Evolutionary conservation across 2,888 invertebrate genomes (phyloP), one percentile per base, ranked within the genome.

Genomic region (Hirtodrosophila trivittata): DNA sequence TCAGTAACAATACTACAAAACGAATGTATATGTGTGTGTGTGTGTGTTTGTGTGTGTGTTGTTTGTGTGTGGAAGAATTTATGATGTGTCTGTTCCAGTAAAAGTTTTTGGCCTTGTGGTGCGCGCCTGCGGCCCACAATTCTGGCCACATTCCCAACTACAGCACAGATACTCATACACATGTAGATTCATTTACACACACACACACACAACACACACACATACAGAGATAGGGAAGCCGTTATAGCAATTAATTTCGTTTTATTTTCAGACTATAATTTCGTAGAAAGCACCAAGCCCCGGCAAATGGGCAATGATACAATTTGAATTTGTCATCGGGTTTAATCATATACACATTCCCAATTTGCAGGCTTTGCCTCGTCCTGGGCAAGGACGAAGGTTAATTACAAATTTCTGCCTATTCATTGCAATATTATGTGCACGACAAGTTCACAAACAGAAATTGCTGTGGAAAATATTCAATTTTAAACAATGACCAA

Each of bases 191-290:
- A 47, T n/a, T 14, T 8, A 45, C 18, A 58, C 1, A 8, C 18
- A 21, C 2, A 21, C 18, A 21, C 2, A 21, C 18, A 21, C 18
- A 21, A 21, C 2, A 21, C 5, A 21, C 18, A 21, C 18, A 21
- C 18, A 2, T 7, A 1, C 16, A 12, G n/a, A 18, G 10, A 39
- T 12, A n/a, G 9, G 25, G 16, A 9, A 21, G 5, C 47, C 21
- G 55, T 12, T 55, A 37, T 37, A 47, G 76, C 73, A 71, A 73
- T 73, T 71, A 73, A 66, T 75, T 75, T 71, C 18, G 49, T 66
- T 75, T 75, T 71, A 62, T 71, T 71, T 54, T 73, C 25, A 54
- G 59, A 39, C 16, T 45, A 60, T 54, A 45, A 57, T 41, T 57
- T 65, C 43, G 32, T 7, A 13, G 46, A 54, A 52, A 5, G 13